phyloP scores from a whole-genome alignment of 2,113 vertebrate genomes.

The Corythornis cristatus region DNA sequence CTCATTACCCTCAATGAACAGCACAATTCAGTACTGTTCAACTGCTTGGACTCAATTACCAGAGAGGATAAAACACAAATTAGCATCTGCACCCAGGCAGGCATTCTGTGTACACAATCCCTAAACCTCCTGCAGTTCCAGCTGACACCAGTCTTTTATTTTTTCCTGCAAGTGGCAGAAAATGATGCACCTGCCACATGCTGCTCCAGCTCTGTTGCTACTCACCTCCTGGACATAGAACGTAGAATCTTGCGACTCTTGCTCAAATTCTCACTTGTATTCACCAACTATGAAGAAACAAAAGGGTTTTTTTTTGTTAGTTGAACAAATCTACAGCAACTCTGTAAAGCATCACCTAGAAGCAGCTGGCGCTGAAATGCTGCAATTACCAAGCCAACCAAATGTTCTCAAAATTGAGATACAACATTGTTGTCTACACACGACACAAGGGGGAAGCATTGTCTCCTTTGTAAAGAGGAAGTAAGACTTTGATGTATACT shows the following conservation, averaged over 20 bases:
- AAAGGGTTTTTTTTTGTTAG: background rate
- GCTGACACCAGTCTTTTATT: rapidly evolving
- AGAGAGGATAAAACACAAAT: background rate
- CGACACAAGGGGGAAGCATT: background rate
- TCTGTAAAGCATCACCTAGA: background rate
- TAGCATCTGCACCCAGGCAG: background rate
- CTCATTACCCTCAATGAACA: rapidly evolving
- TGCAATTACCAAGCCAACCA: background rate
- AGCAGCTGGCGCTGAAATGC: background rate
- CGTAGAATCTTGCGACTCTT: constrained; percentile 92
- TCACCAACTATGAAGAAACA: constrained; percentile 82
- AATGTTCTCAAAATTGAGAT: background rate
- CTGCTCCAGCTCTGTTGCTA: background rate
- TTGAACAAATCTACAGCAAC: background rate
- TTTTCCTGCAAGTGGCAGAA: background rate
- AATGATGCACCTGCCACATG: rapidly evolving
- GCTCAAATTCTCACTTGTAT: constrained; percentile 93
- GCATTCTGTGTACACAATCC: background rate
- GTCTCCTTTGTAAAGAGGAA: background rate
- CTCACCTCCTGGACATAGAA: constrained; percentile 92
- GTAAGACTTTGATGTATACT: background rate
- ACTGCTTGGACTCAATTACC: background rate
- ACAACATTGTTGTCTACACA: background rate
- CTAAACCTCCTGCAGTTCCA: background rate
- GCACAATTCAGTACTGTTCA: background rate